A percentile compares a stretch with the other conserved stretches of the same genome.
Evolutionary conservation across 2,113 vertebrate species (phyloP).

Genomic region (Sinocyclocheilus maitianheensis): DNA sequence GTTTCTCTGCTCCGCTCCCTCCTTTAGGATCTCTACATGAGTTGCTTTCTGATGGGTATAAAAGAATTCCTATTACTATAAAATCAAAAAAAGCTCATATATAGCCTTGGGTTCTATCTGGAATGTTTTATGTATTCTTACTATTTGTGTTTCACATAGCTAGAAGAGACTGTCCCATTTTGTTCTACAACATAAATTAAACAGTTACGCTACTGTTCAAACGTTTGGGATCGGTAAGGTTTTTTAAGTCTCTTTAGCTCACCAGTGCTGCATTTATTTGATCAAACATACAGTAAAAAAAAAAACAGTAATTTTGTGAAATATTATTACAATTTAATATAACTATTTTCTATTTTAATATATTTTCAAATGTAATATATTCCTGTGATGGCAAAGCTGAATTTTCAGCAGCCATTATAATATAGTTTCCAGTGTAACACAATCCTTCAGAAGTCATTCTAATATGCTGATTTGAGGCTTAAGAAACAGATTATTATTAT

Average conservation of each 20-base stretch:
- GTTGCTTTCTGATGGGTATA: conserved; percentile 60
- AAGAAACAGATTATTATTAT: background rate
- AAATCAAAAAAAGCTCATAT: conserved; percentile 20
- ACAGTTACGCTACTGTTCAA: too few species aligned
- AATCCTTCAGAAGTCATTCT: background rate
- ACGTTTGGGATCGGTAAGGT: background rate
- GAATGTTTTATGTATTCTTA: background rate
- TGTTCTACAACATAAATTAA: background rate
- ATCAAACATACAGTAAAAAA: background rate
- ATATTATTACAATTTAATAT: background rate
- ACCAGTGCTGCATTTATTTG: background rate
- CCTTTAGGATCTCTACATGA: conserved; percentile 70
- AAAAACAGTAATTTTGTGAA: background rate
- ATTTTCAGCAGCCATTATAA: too few species aligned
- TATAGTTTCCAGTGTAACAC: too few species aligned
- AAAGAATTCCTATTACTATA: conserved; percentile 44
- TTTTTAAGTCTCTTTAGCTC: too few species aligned
- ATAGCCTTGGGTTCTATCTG: background rate
- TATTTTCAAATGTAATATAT: too few species aligned
- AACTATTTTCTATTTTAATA: background rate
- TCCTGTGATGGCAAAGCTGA: too few species aligned
- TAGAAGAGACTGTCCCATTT: background rate
- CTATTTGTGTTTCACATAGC: background rate
- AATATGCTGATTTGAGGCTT: background rate
- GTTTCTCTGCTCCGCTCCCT: conserved; percentile 67